Evolutionary conservation across 2,113 vertebrate species (phyloP), one percentile per base, ranked within the genome.

Genomic region (Siniperca knerii): DNA sequence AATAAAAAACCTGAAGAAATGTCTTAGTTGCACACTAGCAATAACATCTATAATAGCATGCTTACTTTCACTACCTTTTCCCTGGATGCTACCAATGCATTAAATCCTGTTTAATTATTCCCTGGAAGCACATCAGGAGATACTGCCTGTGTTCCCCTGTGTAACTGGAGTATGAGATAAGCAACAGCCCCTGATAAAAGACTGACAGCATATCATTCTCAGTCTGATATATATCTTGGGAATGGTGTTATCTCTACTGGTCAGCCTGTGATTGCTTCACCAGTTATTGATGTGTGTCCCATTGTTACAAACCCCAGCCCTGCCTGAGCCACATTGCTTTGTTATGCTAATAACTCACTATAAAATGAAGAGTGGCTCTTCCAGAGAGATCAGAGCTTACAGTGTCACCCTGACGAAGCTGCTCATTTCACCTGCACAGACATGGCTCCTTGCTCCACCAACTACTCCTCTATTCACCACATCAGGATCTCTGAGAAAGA

Each of bases 381-480:
- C 35, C 75, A 48, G n/a, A 58, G n/a, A 69, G 37, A 0, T 60
- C 62, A 78, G 50, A n/a, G 13, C 42, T 72, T 60, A 80, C 66
- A 85, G 66, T 82, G 61, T 68, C 81, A 83, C 81, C 89, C 77
- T 80, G 79, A 73, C 64, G 81, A 57, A 62, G 65, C 92, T 40
- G 64, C 58, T 52, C 21, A 29, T 60, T 82, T 77, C 29, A 85
- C 81, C 90, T 71, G 75, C 74, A 68, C 71, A 72, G 77, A 79
- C 79, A 96, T 95, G 93, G 89, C 94, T 87, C 92, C 93, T 57
- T 93, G 91, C 73, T 86, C 90, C 60, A 87, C 77, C 70, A 88
- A 52, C 58, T 81, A 86, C 65, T 89, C 89, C 29, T 81, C 90
- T 46, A 33, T 87, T 35, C 86, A 86, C 64, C 90, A 90, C 40